Evolutionary conservation across 2,113 vertebrate species (phyloP).

Genomic region (Elachura formosa): DNA sequence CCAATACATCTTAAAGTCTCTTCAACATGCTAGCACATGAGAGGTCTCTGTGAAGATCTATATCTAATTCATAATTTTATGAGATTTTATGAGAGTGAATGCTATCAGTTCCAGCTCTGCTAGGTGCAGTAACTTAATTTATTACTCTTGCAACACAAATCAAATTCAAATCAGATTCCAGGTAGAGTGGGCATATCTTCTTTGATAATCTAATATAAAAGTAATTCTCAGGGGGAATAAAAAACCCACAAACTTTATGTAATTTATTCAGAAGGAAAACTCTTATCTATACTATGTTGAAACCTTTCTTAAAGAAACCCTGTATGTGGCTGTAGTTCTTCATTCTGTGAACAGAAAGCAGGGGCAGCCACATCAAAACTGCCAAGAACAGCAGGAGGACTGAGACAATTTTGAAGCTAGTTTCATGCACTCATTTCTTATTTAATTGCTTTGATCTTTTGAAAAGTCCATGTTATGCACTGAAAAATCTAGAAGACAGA

Average conservation of each 20-base stretch:
- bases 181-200: neutral
- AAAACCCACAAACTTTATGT: neutral
- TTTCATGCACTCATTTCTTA: slow-evolving; percentile 10
- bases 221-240: neutral
- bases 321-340: neutral
- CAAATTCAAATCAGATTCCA: neutral
- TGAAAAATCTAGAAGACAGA: neutral
- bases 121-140: neutral
- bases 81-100: neutral
- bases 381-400: neutral
- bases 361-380: neutral
- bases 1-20: neutral
- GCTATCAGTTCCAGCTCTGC: neutral
- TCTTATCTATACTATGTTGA: neutral
- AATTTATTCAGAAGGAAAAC: neutral
- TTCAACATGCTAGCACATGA: neutral
- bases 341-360: neutral
- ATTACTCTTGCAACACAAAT: neutral
- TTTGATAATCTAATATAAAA: neutral
- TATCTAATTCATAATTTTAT: neutral
- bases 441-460: slow-evolving; percentile 60
- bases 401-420: neutral
- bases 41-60: neutral
- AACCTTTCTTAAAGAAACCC: neutral
- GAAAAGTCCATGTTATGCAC: neutral